These are phyloP conservation scores for Drosophila suboccidentalis DNA, from an alignment of 2,888 invertebrate genomes.

Conservation along the genomic window DNA sequence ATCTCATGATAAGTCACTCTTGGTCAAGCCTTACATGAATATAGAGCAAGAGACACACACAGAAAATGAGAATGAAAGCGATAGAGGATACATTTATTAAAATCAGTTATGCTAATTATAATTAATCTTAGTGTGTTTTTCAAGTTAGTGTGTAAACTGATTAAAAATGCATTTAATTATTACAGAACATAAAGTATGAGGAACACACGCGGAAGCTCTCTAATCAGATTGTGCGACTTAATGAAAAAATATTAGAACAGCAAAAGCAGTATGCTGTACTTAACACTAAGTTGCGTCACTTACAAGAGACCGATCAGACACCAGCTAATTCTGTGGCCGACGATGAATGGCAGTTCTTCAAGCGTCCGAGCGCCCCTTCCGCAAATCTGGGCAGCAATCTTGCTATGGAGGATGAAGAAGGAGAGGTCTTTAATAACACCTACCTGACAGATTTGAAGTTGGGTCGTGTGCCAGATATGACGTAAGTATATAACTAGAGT, in stretches of 20 bases:
- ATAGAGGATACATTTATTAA: no score
- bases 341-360: conserved; percentile 60
- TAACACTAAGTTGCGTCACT: conserved; percentile 81
- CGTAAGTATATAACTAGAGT: conserved; percentile 39
- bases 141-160: neutral
- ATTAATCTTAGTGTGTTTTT: no score
- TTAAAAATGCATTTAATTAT: conserved; percentile 5
- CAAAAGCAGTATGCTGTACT: conserved; percentile 84
- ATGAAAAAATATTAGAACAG: conserved; percentile 83
- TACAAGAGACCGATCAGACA: conserved; percentile 52
- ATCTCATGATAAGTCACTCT: no score
- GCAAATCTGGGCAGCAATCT: conserved; percentile 85
- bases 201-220: conserved; percentile 83
- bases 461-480: conserved; percentile 86
- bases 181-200: conserved; percentile 82
- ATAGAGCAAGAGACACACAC: no score
- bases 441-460: conserved; percentile 90
- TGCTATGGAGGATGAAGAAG: conserved; percentile 94
- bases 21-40: no score
- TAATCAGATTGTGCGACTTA: conserved; percentile 82
- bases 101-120: no score
- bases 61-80: no score
- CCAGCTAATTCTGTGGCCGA: neutral
- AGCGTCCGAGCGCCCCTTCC: conserved; percentile 66
- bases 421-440: conserved; percentile 93